A percentile compares a stretch with the other conserved stretches of the same genome.
phyloP scores from a whole-genome alignment of 64 coral and sea anemone genomes.

The Actinia tenebrosa region DNA sequence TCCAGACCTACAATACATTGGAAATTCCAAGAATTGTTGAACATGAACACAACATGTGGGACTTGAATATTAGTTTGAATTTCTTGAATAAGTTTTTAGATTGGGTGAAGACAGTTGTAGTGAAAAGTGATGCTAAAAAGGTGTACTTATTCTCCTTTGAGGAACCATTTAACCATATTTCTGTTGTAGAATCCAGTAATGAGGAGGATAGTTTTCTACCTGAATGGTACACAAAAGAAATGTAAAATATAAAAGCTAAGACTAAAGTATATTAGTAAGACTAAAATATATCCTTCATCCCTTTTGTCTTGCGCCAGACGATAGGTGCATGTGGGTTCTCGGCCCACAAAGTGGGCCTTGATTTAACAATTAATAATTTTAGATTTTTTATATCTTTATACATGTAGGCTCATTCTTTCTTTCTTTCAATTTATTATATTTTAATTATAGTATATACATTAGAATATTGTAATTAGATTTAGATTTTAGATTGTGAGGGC shows the following conservation, averaged over 20 bases:
- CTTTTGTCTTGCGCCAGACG: too few relatives aligned
- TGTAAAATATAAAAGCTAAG: neutral
- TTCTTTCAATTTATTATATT: too few relatives aligned
- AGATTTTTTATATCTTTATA: too few relatives aligned
- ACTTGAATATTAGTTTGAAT: constrained; percentile 77
- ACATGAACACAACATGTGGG: constrained; percentile 71
- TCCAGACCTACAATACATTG: constrained; percentile 90
- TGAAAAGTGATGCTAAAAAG: constrained; percentile 38
- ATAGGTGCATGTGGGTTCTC: too few relatives aligned
- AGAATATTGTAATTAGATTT: too few relatives aligned
- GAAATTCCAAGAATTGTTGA: constrained; percentile 71
- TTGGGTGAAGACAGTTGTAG: constrained; percentile 71
- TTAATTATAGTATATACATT: too few relatives aligned
- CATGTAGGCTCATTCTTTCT: too few relatives aligned
- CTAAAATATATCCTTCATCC: too few relatives aligned
- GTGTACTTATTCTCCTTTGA: constrained; percentile 86
- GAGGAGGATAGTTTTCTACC: constrained; percentile 59
- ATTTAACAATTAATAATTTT: too few relatives aligned
- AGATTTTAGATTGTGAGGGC: too few relatives aligned
- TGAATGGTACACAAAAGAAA: constrained; percentile 52
- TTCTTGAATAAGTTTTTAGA: constrained; percentile 76
- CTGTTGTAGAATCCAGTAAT: constrained; percentile 36
- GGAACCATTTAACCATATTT: constrained; percentile 65
- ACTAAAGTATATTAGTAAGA: too few relatives aligned
- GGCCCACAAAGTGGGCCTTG: too few relatives aligned